These are phyloP conservation scores for Girardinus metallicus DNA, from an alignment of 2,797 vertebrate genomes.

Conservation along the genomic window DNA sequence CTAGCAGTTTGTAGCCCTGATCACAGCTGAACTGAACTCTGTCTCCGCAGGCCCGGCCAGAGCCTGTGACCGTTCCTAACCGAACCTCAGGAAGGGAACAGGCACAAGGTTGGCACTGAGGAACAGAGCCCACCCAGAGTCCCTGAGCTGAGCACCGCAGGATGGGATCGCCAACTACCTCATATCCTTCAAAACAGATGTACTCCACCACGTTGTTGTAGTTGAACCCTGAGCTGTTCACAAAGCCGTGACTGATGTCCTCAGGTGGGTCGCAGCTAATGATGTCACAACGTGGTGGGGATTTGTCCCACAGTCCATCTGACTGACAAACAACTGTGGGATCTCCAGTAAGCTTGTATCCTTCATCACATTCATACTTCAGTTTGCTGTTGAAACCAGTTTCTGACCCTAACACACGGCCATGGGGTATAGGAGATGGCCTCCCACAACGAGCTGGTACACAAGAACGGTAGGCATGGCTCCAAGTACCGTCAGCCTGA, in stretches of 20 bases:
- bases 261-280: constrained; percentile 89
- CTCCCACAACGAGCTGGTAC: constrained; percentile 80
- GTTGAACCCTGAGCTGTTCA: constrained; percentile 90
- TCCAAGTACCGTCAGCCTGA: constrained; percentile 91
- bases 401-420: constrained; percentile 81
- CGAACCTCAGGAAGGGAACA: constrained; percentile 84
- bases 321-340: constrained; percentile 80
- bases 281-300: constrained; percentile 84
- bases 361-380: constrained; percentile 86
- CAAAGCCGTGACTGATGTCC: constrained; percentile 90
- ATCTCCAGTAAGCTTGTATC: constrained; percentile 83
- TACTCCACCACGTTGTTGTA: constrained; percentile 88
- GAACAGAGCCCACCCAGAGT: constrained; percentile 86
- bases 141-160: constrained; percentile 88
- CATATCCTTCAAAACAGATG: constrained; percentile 90
- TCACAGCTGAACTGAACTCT: constrained; percentile 84
- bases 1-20: constrained; percentile 87
- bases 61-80: constrained; percentile 80
- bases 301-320: constrained; percentile 88
- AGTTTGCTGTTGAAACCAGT: constrained; percentile 84
- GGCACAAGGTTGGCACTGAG: constrained; percentile 86
- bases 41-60: constrained; percentile 85
- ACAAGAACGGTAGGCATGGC: constrained; percentile 82
- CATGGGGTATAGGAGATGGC: constrained; percentile 79
- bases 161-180: constrained; percentile 84